phyloP scores from a whole-genome alignment of 2,888 invertebrate species.

The Vesta saturnalis region DNA sequence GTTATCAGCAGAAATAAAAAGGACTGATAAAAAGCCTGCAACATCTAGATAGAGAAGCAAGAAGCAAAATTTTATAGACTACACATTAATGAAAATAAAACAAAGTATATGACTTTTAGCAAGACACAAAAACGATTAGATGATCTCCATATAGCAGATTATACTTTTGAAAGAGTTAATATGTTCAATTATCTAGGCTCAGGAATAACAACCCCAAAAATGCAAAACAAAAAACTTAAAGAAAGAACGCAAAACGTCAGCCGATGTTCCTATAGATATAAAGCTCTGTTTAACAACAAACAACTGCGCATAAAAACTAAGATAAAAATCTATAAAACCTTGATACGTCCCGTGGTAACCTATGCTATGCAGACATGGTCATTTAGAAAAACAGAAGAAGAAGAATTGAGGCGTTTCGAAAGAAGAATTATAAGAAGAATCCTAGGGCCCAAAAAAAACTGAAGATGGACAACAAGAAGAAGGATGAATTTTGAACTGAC shows the following conservation, averaged over 20 bases:
- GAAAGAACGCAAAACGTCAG: neutral
- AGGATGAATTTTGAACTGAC: no score
- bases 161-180: neutral
- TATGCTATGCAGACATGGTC: no score
- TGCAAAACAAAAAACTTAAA: neutral
- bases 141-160: neutral
- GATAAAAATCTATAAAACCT: no score
- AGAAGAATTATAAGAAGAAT: no score
- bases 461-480: no score
- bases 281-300: no score
- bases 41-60: no score
- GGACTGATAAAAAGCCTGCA: no score
- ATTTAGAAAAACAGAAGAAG: no score
- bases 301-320: neutral
- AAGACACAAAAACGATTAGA: neutral
- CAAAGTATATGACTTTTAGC: neutral
- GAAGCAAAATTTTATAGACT: neutral
- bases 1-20: neutral
- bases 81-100: conserved; percentile 1
- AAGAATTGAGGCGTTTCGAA: no score
- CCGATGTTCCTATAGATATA: neutral
- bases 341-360: neutral
- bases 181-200: conserved; percentile 2
- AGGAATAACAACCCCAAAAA: conserved; percentile 1
- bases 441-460: no score